These are phyloP conservation scores for Leucoptera coffeella DNA, from an alignment of 2,888 invertebrate species.

Conservation along the genomic window DNA sequence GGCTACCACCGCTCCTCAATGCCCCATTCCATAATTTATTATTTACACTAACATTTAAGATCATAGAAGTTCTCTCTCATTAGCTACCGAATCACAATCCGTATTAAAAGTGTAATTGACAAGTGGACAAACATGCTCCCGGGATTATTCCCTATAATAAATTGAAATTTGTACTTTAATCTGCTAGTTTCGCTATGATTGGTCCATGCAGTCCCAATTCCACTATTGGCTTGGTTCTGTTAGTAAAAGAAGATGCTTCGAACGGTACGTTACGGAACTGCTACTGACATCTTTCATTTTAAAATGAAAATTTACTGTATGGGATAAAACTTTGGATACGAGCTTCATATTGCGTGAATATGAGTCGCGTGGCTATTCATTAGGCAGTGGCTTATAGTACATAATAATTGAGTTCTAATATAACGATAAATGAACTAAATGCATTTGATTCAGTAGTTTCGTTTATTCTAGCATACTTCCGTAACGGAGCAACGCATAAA, in stretches of 20 bases:
- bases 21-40: slow-evolving; percentile 45
- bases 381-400: no score
- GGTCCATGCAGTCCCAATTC: slow-evolving; percentile 40
- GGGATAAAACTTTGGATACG: no score
- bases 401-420: no score
- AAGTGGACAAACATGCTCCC: slow-evolving; percentile 50
- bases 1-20: slow-evolving; percentile 38
- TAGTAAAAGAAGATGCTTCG: neutral
- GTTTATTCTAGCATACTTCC: no score
- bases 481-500: no score
- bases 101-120: slow-evolving; percentile 51
- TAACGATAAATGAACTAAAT: no score
- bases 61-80: slow-evolving; percentile 48
- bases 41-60: slow-evolving; percentile 49
- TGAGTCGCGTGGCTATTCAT: no score
- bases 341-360: no score
- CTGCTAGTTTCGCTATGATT: slow-evolving; percentile 41
- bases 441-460: no score
- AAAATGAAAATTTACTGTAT: no score
- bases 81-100: slow-evolving; percentile 54
- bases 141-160: slow-evolving; percentile 42
- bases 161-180: slow-evolving; percentile 50
- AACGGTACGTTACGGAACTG: no score
- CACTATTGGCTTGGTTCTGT: slow-evolving; percentile 11
- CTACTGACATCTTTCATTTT: no score